Percentiles rank a stretch among this genome's conserved stretches.
These are phyloP conservation scores for Habrosyne pyritoides DNA, from an alignment of 2,888 invertebrate species.

Conservation along the genomic window DNA sequence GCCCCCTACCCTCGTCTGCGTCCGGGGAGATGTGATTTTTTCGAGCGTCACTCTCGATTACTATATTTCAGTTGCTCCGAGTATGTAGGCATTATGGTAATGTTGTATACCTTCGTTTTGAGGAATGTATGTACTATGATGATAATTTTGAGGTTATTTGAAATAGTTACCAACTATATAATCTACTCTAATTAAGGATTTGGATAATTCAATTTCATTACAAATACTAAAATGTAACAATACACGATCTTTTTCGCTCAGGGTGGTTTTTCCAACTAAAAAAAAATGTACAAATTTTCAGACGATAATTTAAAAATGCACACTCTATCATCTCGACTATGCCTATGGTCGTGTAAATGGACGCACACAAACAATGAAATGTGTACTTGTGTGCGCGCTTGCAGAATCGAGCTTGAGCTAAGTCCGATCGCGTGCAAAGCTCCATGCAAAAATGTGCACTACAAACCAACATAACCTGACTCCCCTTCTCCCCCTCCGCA, in stretches of 20 bases:
- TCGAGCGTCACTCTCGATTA: conserved; percentile 74
- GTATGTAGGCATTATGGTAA: conserved; percentile 23
- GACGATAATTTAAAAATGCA: background rate
- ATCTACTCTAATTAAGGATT: too few species aligned
- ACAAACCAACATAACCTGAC: conserved; percentile 63
- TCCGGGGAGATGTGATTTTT: conserved; percentile 72
- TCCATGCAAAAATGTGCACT: conserved; percentile 80
- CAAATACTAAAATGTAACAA: too few species aligned
- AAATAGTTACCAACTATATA: background rate
- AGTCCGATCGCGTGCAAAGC: conserved; percentile 70
- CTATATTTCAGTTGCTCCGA: conserved; percentile 45
- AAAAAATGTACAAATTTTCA: too few species aligned
- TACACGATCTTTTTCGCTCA: too few species aligned
- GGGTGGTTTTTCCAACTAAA: too few species aligned
- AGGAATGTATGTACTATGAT: background rate
- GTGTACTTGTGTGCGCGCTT: conserved; percentile 50
- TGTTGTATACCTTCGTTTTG: background rate
- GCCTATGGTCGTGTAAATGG: conserved; percentile 14
- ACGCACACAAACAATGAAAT: conserved; percentile 6
- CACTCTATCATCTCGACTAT: background rate
- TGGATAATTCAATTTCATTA: too few species aligned
- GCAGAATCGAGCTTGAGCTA: conserved; percentile 68
- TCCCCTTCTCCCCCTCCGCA: conserved; percentile 44
- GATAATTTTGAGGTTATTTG: background rate
- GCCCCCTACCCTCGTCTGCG: conserved; percentile 46